phyloP scores from a whole-genome alignment of 2,797 vertebrate species.

The Etheostoma nigrum region DNA sequence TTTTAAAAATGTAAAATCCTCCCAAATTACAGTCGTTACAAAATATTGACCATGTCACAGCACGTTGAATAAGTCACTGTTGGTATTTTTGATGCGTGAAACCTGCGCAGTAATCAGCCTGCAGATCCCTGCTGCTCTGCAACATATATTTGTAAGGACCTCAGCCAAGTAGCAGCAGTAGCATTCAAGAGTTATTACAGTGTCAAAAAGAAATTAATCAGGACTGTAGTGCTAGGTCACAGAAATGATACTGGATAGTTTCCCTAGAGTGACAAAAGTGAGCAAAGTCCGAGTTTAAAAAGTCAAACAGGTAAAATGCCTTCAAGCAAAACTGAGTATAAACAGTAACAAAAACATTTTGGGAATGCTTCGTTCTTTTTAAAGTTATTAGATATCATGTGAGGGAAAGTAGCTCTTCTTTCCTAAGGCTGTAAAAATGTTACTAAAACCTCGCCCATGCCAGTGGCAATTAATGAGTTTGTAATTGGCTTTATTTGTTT shows the following conservation, averaged over 20 bases:
- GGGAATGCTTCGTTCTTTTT: neutral
- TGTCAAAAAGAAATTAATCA: slow-evolving; percentile 47
- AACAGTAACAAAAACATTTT: neutral
- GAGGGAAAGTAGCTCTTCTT: neutral
- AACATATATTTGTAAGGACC: neutral
- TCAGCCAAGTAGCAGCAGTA: slow-evolving; percentile 21
- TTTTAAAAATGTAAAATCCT: too few species aligned
- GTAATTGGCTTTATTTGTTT: slow-evolving; percentile 49
- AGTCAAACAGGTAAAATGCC: slow-evolving; percentile 10
- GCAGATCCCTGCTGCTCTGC: neutral
- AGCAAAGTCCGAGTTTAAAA: slow-evolving; percentile 19
- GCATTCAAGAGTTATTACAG: slow-evolving; percentile 44
- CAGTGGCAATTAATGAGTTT: slow-evolving; percentile 37
- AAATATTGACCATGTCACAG: too few species aligned
- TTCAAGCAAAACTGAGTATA: slow-evolving; percentile 11
- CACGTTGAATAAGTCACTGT: too few species aligned
- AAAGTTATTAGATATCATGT: slow-evolving; percentile 2
- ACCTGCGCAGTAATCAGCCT: neutral
- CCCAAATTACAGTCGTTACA: too few species aligned
- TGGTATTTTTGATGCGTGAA: neutral
- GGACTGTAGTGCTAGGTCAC: slow-evolving; percentile 12
- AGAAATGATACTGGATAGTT: slow-evolving; percentile 52
- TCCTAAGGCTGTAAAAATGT: slow-evolving; percentile 25
- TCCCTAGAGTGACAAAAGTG: slow-evolving; percentile 59
- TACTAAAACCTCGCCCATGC: slow-evolving; percentile 16